Conservation (phyloP, 1,140 invertebrate species). For the Planococcus citri region DNA sequence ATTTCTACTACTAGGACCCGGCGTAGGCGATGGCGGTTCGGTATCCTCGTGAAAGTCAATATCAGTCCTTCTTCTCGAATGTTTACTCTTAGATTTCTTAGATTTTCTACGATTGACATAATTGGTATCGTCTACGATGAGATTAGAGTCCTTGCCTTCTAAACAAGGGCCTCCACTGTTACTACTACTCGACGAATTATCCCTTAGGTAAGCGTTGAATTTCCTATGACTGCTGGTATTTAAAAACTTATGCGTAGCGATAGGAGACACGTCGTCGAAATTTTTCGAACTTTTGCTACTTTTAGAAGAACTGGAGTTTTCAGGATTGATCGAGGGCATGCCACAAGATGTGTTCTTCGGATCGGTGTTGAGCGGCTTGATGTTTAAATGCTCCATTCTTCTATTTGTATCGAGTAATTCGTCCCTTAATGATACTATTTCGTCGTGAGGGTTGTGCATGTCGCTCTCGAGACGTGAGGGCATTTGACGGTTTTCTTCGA, state of each 20-base stretch:
- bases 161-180: background rate
- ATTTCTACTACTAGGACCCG: constrained; percentile 29
- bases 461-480: constrained; percentile 48
- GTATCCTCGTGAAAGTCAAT: constrained; percentile 12
- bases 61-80: background rate
- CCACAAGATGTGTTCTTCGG: background rate
- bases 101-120: background rate
- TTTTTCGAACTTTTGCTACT: constrained; percentile 18
- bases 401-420: constrained; percentile 42
- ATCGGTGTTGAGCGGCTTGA: background rate
- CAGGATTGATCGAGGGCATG: background rate
- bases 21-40: constrained; percentile 27
- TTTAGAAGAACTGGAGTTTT: constrained; percentile 6
- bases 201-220: constrained; percentile 4
- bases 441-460: constrained; percentile 44
- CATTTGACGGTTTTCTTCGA: constrained; percentile 52
- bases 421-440: constrained; percentile 41
- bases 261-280: constrained; percentile 9
- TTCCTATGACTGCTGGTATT: constrained; percentile 8
- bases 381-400: constrained; percentile 32
- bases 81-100: background rate
- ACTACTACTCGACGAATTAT: constrained; percentile 10
- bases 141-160: background rate
- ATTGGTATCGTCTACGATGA: background rate
- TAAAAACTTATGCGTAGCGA: background rate